These are phyloP conservation scores for Cyanistes caeruleus DNA, from an alignment of 2,113 vertebrate species.

Conservation along the genomic window DNA sequence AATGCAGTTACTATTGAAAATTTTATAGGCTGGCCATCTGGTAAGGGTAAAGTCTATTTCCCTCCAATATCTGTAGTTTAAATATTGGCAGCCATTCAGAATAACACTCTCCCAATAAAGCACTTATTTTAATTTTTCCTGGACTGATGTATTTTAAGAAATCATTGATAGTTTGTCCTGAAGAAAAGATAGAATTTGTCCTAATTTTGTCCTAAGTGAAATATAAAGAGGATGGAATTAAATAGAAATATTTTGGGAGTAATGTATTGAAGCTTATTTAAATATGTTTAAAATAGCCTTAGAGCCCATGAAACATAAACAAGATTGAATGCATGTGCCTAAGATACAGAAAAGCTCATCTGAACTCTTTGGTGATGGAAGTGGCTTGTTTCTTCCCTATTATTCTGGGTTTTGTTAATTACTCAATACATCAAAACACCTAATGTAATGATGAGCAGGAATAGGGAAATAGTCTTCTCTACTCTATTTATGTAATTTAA, in stretches of 20 bases:
- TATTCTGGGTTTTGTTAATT: neutral
- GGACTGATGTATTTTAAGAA: neutral
- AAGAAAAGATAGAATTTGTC: neutral
- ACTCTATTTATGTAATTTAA: neutral
- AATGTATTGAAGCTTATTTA: neutral
- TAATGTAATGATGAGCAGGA: neutral
- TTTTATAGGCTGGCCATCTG: neutral
- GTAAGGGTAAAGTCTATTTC: neutral
- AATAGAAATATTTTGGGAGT: neutral
- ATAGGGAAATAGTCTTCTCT: neutral
- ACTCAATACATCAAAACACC: neutral
- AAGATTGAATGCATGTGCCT: neutral
- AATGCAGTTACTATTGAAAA: neutral
- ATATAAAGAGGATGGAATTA: neutral
- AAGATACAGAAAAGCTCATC: neutral
- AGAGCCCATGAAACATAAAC: neutral
- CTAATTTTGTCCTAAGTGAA: neutral
- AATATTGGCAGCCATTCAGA: neutral
- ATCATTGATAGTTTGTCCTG: neutral
- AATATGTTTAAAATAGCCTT: neutral
- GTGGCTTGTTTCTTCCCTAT: neutral
- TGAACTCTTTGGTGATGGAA: neutral
- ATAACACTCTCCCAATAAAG: slow-evolving; percentile 17
- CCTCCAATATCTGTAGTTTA: neutral
- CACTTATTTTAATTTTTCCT: neutral